Conservation (phyloP, 2,888 invertebrate species). For the Cheilosia urbana region DNA sequence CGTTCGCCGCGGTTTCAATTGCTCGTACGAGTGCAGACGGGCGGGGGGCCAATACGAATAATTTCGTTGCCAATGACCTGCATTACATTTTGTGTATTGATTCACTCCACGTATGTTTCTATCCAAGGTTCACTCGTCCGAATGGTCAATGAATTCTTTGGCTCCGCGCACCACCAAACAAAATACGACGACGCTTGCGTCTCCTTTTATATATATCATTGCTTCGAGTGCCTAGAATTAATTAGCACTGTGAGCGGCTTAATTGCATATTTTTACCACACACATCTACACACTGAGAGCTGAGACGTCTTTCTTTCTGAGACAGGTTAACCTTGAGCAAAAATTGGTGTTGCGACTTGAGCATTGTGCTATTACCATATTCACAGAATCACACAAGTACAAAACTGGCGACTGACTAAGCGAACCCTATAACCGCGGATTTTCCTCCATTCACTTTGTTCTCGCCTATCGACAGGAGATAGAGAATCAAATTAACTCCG, state of each 20-base stretch:
- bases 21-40: constrained; percentile 21
- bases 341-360: constrained; percentile 14
- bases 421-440: constrained; percentile 8
- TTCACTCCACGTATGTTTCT: constrained; percentile 62
- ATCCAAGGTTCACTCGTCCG: constrained; percentile 28
- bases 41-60: constrained; percentile 45
- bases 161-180: constrained; percentile 5
- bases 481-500: constrained; percentile 32
- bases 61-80: constrained; percentile 73
- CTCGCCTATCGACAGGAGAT: constrained; percentile 1
- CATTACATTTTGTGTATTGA: constrained; percentile 54
- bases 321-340: constrained; percentile 59
- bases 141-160: constrained; percentile 55
- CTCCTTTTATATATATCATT: neutral
- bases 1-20: constrained; percentile 42
- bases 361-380: constrained; percentile 14
- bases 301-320: constrained; percentile 31
- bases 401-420: too few relatives aligned
- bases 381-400: constrained; percentile 12
- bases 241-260: constrained; percentile 39
- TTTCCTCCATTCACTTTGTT: neutral
- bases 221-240: constrained; percentile 40
- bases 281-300: constrained; percentile 9
- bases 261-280: constrained; percentile 44
- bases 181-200: neutral